A percentile compares a stretch with the other conserved stretches of the same genome.
Conservation (phyloP, 2,797 vertebrate species). For the Cercopithecus diana region DNA sequence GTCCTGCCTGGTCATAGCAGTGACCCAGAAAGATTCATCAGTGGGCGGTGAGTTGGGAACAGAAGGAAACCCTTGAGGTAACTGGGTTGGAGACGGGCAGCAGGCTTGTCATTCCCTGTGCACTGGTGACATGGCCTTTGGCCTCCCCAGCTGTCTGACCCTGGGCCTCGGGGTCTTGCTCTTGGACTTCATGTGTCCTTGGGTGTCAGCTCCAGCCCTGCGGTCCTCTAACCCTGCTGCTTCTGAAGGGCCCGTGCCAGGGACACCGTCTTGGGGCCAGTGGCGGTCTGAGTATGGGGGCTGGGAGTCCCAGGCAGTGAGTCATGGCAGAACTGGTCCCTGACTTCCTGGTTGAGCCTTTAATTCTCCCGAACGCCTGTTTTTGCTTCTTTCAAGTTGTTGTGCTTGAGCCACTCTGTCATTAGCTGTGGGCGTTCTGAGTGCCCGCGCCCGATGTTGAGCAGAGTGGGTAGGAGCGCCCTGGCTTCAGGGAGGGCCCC, state of each 20-base stretch:
- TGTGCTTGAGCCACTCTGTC: slow-evolving; percentile 56
- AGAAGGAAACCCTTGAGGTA: not conserved
- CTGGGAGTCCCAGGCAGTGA: slow-evolving; percentile 20
- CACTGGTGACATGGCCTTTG: not conserved
- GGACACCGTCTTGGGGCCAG: not conserved
- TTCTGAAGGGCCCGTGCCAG: not conserved
- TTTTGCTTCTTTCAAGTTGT: slow-evolving; percentile 72
- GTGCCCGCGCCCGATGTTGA: not conserved
- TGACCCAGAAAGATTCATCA: not conserved
- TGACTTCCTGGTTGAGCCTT: slow-evolving; percentile 71
- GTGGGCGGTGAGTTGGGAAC: not conserved
- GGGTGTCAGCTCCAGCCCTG: not conserved
- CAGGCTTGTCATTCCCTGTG: not conserved
- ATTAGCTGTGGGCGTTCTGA: slow-evolving; percentile 59
- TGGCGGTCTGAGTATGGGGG: not conserved
- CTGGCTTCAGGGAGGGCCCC: not conserved
- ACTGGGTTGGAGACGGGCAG: not conserved
- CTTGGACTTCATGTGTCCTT: not conserved
- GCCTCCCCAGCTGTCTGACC: not conserved
- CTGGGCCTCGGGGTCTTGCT: no score
- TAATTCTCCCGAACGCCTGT: slow-evolving; percentile 63
- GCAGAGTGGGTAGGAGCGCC: not conserved
- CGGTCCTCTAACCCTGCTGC: not conserved
- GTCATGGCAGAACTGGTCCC: slow-evolving; percentile 69
- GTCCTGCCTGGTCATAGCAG: not conserved